These are phyloP conservation scores for Bhutanitis thaidina DNA, from an alignment of 2,888 invertebrate species.

Conservation along the genomic window DNA sequence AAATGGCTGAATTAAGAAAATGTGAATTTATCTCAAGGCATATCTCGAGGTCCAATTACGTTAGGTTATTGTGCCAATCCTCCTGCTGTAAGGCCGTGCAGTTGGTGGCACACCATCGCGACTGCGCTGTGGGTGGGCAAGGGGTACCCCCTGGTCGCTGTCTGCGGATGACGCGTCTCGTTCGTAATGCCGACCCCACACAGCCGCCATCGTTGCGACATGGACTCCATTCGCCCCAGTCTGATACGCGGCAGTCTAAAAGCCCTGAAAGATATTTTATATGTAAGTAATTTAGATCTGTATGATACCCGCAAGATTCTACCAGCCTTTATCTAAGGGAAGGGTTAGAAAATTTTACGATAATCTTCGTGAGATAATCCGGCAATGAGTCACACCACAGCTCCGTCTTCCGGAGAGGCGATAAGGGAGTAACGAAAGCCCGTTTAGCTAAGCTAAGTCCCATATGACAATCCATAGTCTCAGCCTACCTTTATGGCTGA, in stretches of 20 bases:
- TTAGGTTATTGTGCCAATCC: constrained; percentile 66
- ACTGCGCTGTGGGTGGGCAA: constrained; percentile 91
- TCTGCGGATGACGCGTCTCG: constrained; percentile 87
- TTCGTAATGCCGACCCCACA: constrained; percentile 92
- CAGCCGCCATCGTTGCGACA: constrained; percentile 95
- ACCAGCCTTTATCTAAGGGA: no score
- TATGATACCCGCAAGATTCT: no score
- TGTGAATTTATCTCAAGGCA: constrained; percentile 19
- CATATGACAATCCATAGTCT: no score
- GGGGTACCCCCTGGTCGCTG: constrained; percentile 88
- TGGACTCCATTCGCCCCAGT: constrained; percentile 92
- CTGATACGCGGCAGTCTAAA: constrained; percentile 90
- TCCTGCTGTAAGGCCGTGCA: constrained; percentile 50
- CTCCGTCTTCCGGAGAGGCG: no score
- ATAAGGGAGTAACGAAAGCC: no score
- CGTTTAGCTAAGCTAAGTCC: no score
- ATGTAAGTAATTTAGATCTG: background rate
- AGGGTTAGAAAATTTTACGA: no score
- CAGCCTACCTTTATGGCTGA: no score
- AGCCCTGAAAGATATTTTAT: constrained; percentile 57
- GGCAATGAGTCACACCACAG: no score
- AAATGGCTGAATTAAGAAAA: constrained; percentile 1
- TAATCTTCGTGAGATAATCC: no score
- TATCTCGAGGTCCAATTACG: constrained; percentile 44
- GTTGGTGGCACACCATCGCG: constrained; percentile 92